These are phyloP conservation scores for Typhlichthys subterraneus DNA, from an alignment of 2,797 vertebrate genomes.

Conservation along the genomic window DNA sequence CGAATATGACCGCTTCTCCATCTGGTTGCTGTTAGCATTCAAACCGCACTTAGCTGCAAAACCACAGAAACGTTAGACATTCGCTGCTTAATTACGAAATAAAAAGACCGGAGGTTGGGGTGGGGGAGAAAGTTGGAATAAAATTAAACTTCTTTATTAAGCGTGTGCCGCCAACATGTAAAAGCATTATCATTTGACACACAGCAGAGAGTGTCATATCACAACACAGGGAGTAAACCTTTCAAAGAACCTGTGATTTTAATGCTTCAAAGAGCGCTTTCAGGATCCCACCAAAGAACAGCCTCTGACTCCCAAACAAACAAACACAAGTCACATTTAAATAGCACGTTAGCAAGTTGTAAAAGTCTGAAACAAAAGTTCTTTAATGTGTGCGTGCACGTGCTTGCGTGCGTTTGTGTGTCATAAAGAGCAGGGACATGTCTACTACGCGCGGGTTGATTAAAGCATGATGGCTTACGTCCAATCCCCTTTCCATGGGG, in stretches of 20 bases:
- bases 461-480: slow-evolving; percentile 82
- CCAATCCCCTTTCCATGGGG: slow-evolving; percentile 77
- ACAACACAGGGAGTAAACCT: slow-evolving; percentile 72
- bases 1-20: slow-evolving; percentile 69
- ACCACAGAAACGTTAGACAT: slow-evolving; percentile 71
- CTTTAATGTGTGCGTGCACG: slow-evolving; percentile 49
- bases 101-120: slow-evolving; percentile 23
- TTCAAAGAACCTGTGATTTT: slow-evolving; percentile 77
- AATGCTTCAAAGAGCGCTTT: slow-evolving; percentile 80
- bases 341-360: slow-evolving; percentile 68
- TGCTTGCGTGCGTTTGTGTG: slow-evolving; percentile 45
- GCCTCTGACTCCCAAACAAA: slow-evolving; percentile 80
- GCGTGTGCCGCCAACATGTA: slow-evolving; percentile 71
- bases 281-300: slow-evolving; percentile 79
- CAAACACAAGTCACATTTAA: slow-evolving; percentile 79
- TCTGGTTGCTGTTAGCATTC: slow-evolving; percentile 76
- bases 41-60: slow-evolving; percentile 70
- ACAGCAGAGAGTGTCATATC: slow-evolving; percentile 69
- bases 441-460: slow-evolving; percentile 81
- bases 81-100: slow-evolving; percentile 74
- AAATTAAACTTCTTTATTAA: slow-evolving; percentile 64
- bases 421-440: slow-evolving; percentile 71
- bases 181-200: slow-evolving; percentile 81
- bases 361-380: slow-evolving; percentile 69
- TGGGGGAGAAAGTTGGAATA: slow-evolving; percentile 55